Base-by-base conservation (phyloP, 1,140 invertebrate species). In the Formica selysi region DNA sequence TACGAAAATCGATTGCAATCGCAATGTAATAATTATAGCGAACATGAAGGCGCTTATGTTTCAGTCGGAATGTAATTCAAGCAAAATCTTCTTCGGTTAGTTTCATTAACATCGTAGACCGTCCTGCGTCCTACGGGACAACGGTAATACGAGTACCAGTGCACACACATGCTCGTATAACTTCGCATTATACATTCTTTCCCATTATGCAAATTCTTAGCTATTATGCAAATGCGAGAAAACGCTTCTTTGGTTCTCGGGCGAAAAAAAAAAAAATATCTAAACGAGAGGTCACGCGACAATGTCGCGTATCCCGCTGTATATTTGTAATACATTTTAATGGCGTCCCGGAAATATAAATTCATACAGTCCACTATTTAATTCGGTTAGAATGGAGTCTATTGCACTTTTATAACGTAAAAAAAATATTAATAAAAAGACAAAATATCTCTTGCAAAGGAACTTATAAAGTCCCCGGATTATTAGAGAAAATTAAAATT, bases 161-260 rank as follows among this genome's bases (percentile, higher is more conserved):
- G 87, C 87, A 89, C 89, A 87, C 89, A 87, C 89, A 86, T 89
- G 89, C 76, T 85, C 89, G 38, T 74, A 78, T 83, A 70, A 79
- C 88, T 87, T 83, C 54, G 76, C 73, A 86, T 89, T 87, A 90
- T 89, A 85, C 88, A 89, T 90, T 90, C 89, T 90, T 90, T 90
- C 87, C 88, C 88, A 90, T 90, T 90, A 90, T 90, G 89, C 88
- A 90, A 90, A 90, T 90, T 87, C 86, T 57, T 85, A 65, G 78
- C 85, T 90, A 90, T 90, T 90, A 90, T 90, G 89, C 81, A 90
- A 86, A 90, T 90, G 59, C 41, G 10, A 48, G 26, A 51, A 51
- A 19, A 57, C 73, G 76, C 86, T 90, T 74, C 89, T 90, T 89
- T 87, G 81, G 87, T 61, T 51, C 61, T 41, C 76, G 65, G 10